phyloP scores from a whole-genome alignment of 2,797 vertebrate species.

The Choloepus didactylus region DNA sequence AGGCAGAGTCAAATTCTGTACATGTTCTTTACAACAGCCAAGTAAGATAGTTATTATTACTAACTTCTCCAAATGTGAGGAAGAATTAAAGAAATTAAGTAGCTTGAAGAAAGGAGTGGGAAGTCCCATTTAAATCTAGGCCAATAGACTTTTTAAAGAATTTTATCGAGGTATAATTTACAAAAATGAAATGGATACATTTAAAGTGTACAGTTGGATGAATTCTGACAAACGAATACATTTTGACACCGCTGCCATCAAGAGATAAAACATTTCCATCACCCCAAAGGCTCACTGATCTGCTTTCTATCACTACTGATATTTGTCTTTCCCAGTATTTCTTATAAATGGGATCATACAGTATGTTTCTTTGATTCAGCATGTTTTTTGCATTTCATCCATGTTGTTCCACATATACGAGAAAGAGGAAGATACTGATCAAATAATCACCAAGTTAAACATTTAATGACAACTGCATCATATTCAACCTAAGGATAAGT shows the following conservation, averaged over 20 bases:
- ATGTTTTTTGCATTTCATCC: neutral
- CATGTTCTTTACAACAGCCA: neutral
- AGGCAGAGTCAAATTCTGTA: neutral
- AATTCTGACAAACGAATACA: neutral
- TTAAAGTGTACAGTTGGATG: neutral
- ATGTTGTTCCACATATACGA: neutral
- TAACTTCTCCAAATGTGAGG: neutral
- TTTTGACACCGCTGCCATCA: neutral
- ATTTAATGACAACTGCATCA: neutral
- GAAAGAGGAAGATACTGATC: neutral
- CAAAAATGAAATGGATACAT: neutral
- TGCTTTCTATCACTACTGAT: neutral
- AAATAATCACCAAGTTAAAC: neutral
- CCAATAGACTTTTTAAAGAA: neutral
- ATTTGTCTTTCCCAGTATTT: neutral
- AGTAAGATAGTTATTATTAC: neutral
- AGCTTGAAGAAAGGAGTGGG: neutral
- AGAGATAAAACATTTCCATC: neutral
- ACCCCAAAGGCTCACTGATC: neutral
- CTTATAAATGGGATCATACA: neutral
- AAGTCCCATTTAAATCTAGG: neutral
- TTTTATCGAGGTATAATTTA: neutral
- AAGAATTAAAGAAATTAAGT: neutral
- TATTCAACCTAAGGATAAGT: neutral
- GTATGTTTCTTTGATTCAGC: neutral